Base-by-base conservation (phyloP, 2,113 vertebrate genomes). In the Penelope pileata region DNA sequence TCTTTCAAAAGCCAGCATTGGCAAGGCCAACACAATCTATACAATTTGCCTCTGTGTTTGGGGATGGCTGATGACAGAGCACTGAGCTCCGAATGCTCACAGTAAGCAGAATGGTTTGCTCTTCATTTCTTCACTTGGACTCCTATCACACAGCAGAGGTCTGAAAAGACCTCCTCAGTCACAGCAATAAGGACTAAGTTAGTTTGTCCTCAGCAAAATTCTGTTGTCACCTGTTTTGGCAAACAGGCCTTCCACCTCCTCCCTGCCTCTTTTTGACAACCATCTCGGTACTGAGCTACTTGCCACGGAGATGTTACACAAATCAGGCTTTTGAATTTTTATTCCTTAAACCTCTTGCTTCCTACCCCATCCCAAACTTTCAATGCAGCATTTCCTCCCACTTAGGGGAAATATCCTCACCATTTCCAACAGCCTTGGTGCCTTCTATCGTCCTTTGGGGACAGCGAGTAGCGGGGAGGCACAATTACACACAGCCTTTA, bases 31-130 rank as follows among this genome's bases (percentile, higher is more conserved):
- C 15, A 12, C 14, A 38, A 29, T 34, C 18, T 7, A 40, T 38
- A 9, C 17, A 54, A 54, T 64, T 27, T 32, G 23, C 30, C 97
- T 91, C 93, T 80, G 67, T 86, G 90, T 88, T 27, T 95, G 90
- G 88, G 84, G 82, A 85, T 53, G 80, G 96, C 86, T 82, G 96
- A 88, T 42, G 62, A 79, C 86, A 94, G 96, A 97, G 91, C 96
- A 90, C 81, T 90, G 94, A 76, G 43, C 24, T 90, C 86, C 7
- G 21, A 95, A 91, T 48, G 40, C 90, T 63, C 62, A 22, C 86
- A 94, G 81, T 56, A 23, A 96, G 87, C 77, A 58, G 92, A 93
- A 97, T 34, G 70, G 97, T 97, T 98, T 97, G 51, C 91, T 67
- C 63, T 83, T 74, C 36, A 91, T 96, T 95, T 95, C 93, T 95